These are phyloP conservation scores for Larimichthys polyactis DNA, from an alignment of 2,113 vertebrate genomes.

Conservation along the genomic window DNA sequence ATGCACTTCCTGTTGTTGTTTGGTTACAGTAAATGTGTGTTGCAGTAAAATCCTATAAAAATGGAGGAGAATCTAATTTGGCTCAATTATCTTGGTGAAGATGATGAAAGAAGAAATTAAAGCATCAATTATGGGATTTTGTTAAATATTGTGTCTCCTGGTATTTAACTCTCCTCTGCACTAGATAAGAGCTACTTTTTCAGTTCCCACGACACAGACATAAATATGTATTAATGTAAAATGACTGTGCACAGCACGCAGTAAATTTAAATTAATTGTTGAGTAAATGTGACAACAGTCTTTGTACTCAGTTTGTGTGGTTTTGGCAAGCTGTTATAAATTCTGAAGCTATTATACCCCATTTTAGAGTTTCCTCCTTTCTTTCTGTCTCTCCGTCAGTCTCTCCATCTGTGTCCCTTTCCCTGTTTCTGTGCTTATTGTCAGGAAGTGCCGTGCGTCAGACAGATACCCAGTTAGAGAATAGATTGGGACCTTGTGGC, in stretches of 20 bases:
- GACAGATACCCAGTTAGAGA: conserved; percentile 49
- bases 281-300: conserved; percentile 14
- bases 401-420: conserved; percentile 34
- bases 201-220: not conserved
- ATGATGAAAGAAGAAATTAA: no score
- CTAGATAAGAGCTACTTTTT: no score
- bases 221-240: conserved; percentile 4
- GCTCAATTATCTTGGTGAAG: no score
- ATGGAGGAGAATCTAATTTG: no score
- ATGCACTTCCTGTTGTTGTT: no score
- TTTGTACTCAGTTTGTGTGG: not conserved
- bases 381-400: not conserved
- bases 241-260: not conserved
- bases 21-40: no score
- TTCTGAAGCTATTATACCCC: conserved; percentile 2
- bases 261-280: not conserved
- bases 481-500: conserved; percentile 45
- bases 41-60: no score
- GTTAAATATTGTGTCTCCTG: no score
- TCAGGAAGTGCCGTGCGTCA: conserved; percentile 36
- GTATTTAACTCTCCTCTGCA: no score
- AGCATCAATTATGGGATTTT: no score
- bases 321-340: conserved; percentile 27
- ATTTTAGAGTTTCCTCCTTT: not conserved
- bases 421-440: conserved; percentile 26